A percentile compares a stretch with the other conserved stretches of the same genome.
Conservation (phyloP, 2,797 vertebrate genomes). For the Apogon hyalosoma region DNA sequence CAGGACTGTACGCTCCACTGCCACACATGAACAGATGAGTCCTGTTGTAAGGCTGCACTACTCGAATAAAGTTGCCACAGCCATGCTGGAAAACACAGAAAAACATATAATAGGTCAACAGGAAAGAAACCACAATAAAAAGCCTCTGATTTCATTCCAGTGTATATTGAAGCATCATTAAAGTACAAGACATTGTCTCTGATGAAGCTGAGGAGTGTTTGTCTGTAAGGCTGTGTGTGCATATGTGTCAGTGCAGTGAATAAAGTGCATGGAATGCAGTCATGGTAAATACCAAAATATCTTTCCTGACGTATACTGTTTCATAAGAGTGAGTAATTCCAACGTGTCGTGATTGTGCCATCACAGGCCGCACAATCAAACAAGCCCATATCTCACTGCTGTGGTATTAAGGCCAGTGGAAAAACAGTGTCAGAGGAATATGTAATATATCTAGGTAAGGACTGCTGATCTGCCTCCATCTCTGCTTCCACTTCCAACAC, state of each 20-base stretch:
- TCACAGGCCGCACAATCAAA: constrained; percentile 27
- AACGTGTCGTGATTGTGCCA: constrained; percentile 36
- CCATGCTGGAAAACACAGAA: constrained; percentile 86
- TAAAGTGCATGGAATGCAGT: constrained; percentile 26
- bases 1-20: constrained; percentile 95
- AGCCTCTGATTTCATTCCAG: not conserved
- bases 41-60: constrained; percentile 94
- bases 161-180: not conserved
- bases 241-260: constrained; percentile 1
- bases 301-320: constrained; percentile 39
- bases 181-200: not conserved
- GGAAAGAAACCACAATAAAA: not conserved
- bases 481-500: constrained; percentile 28
- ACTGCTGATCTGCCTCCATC: constrained; percentile 10
- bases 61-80: constrained; percentile 96
- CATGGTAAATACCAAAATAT: constrained; percentile 27
- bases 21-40: constrained; percentile 97
- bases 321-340: constrained; percentile 35
- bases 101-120: constrained; percentile 5
- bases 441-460: constrained; percentile 27
- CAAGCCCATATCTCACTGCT: constrained; percentile 18
- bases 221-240: not conserved
- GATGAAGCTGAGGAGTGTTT: not conserved
- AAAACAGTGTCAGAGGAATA: constrained; percentile 42
- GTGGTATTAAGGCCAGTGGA: constrained; percentile 45